Conservation (phyloP, 2,113 vertebrate genomes). For the Tragelaphus strepsiceros region DNA sequence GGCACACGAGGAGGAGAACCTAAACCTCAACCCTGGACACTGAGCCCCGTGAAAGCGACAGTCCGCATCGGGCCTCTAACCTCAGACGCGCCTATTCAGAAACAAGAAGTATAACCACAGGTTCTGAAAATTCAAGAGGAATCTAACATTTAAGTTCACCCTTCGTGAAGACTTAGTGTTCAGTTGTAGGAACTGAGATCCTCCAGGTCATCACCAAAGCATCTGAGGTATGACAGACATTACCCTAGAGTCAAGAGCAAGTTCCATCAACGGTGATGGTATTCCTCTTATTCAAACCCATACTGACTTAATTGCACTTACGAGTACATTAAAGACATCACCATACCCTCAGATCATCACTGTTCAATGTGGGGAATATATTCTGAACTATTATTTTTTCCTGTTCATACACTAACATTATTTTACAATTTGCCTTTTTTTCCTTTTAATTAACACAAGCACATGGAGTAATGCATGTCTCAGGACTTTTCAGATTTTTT, state of each 20-base stretch:
- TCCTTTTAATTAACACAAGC: background rate
- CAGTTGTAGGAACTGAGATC: background rate
- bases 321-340: background rate
- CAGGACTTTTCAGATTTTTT: background rate
- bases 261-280: background rate
- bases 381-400: background rate
- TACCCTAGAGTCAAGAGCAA: background rate
- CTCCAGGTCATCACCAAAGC: background rate
- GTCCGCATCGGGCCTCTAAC: background rate
- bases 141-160: background rate
- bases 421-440: background rate
- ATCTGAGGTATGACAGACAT: background rate
- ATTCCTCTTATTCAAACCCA: background rate
- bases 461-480: background rate
- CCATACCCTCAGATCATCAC: background rate
- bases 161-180: background rate
- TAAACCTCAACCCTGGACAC: background rate
- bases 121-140: background rate
- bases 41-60: background rate
- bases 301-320: background rate
- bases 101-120: background rate
- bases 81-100: background rate
- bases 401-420: background rate
- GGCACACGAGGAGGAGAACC: background rate
- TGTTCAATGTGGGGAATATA: background rate